A percentile compares a stretch with the other conserved stretches of the same genome.
Evolutionary conservation across 2,797 vertebrate genomes (phyloP).

Genomic region (Smutsia gigantea): DNA sequence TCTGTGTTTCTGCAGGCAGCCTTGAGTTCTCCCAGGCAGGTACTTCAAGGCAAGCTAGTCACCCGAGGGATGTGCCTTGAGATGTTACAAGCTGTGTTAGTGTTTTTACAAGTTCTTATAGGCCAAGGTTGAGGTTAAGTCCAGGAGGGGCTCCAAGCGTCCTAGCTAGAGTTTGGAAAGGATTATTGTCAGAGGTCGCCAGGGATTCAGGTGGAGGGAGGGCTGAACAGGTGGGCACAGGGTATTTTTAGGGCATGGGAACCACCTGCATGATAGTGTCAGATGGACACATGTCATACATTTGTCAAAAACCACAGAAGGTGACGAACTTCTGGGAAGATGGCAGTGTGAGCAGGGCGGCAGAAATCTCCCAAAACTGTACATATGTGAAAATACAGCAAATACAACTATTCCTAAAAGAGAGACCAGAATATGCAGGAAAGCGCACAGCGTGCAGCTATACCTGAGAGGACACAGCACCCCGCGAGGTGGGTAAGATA

Average conservation of each 20-base stretch:
- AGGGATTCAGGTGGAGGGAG: neutral
- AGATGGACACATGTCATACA: neutral
- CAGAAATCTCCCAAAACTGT: too few relatives aligned
- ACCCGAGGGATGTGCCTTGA: neutral
- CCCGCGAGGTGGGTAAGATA: too few relatives aligned
- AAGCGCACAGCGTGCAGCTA: too few relatives aligned
- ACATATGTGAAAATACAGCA: too few relatives aligned
- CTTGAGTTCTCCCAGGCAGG: neutral
- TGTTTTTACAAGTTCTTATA: neutral
- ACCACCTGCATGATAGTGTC: neutral
- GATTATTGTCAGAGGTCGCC: neutral
- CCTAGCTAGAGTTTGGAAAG: neutral
- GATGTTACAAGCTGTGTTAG: neutral
- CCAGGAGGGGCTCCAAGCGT: neutral
- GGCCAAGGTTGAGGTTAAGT: neutral
- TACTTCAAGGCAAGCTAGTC: neutral
- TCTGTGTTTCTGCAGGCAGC: neutral
- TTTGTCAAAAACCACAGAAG: neutral
- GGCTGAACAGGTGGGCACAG: too few relatives aligned
- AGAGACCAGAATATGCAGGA: too few relatives aligned
- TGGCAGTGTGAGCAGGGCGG: too few relatives aligned
- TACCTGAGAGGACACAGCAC: too few relatives aligned
- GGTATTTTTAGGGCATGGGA: neutral
- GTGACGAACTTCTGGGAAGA: too few relatives aligned
- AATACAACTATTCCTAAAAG: too few relatives aligned